phyloP scores from a whole-genome alignment of 1,140 invertebrate species.

The Neelides sp. region DNA sequence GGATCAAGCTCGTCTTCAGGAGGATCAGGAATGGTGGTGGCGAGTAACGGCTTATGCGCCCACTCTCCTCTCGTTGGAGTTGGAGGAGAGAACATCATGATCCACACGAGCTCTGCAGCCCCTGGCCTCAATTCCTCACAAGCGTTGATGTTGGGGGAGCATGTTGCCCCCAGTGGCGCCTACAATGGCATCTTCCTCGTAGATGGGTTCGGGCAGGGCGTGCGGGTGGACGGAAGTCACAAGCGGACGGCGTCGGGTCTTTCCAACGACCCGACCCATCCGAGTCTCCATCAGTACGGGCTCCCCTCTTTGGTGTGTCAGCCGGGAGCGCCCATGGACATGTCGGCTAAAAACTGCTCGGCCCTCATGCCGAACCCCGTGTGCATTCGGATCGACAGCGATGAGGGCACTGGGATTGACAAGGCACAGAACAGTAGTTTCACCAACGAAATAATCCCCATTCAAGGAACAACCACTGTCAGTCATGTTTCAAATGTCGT shows the following conservation, averaged over 20 bases:
- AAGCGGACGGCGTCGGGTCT: background rate
- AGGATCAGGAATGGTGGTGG: no score
- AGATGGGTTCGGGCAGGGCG: constrained; percentile 15
- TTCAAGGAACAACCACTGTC: background rate
- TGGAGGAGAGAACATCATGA: no score
- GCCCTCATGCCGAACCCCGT: constrained; percentile 5
- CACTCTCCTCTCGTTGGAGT: no score
- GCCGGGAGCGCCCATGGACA: constrained; percentile 1
- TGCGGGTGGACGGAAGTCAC: constrained; percentile 9
- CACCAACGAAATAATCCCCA: background rate
- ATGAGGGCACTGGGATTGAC: background rate
- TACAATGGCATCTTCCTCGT: constrained; percentile 22
- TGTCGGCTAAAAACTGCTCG: no score
- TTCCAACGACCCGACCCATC: background rate
- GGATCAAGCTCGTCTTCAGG: no score
- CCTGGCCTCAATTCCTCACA: no score
- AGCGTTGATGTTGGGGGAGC: no score
- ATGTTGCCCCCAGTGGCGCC: no score
- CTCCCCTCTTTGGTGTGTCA: constrained; percentile 7
- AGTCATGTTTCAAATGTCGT: background rate
- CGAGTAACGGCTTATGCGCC: no score
- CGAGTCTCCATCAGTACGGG: constrained; percentile 10
- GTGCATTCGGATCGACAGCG: constrained; percentile 13
- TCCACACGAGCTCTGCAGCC: no score
- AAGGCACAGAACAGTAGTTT: background rate